Base-by-base conservation (phyloP, 2,113 vertebrate genomes). In the Perca fluviatilis region DNA sequence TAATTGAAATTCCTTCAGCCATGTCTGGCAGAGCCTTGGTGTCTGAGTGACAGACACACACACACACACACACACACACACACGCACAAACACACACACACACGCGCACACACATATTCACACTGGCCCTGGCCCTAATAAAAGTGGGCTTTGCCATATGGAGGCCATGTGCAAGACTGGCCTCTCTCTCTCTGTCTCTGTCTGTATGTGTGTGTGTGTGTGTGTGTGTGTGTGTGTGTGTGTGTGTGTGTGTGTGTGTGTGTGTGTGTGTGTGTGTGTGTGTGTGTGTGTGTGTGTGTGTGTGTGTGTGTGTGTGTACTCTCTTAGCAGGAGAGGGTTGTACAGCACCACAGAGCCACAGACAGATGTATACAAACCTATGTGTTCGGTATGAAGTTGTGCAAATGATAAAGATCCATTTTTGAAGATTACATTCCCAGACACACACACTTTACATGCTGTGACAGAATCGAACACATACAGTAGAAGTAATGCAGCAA, bases 1-100 rank as follows among this genome's bases (percentile, higher is more conserved):
- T 95, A 95, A 95, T 93, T 95, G 95, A 94, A 96, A 95, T 94
- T 95, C 94, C 95, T 94, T 92, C 92, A 94, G 91, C 92, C 94
- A 91, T 95, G 93, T 95, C 94, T 95, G 91, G 91, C 89, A 92
- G 93, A 94, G 93, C 73, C 92, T 83, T 92, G 89, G 93, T 91
- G 87, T 92, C 93, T 93, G 89, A 95, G 89, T 92, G 90, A 77
- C 64, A 85, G 65, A 62, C 78, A 76, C 76, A 70, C 76, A 78
- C 70, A 75, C 82, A 77, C 73, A 88, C 72, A 69, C 23, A 78
- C 92, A 88, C 91, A 92, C 68, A 88, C 83, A 87, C 74, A 68
- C 69, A 79, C 81, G 73, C 58, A 87, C 63, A 64, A 77, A 77
- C 74, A 62, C 74, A 82, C 72, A 76, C 79, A 79, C 73, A 88